phyloP scores from a whole-genome alignment of 2,113 vertebrate genomes.

The Bagarius yarrelli region DNA sequence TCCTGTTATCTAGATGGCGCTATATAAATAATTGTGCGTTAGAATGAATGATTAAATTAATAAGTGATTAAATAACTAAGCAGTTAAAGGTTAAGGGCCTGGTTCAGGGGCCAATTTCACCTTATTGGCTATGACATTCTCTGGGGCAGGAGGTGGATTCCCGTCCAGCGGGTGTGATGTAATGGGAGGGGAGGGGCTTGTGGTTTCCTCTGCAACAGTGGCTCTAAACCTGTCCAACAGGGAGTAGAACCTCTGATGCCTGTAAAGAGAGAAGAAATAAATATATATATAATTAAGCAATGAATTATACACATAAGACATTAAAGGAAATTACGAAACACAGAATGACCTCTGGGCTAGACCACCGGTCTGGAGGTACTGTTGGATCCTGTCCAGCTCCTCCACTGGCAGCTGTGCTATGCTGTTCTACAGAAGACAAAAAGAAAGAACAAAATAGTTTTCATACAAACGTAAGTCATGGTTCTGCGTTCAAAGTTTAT shows the following conservation, averaged over 20 bases:
- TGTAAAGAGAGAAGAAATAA: constrained; percentile 52
- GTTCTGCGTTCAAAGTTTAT: too few relatives aligned
- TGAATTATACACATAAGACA: background rate
- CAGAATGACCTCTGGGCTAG: constrained; percentile 83
- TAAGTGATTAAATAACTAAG: too few relatives aligned
- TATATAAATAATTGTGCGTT: too few relatives aligned
- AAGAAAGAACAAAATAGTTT: background rate
- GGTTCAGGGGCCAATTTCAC: constrained; percentile 62
- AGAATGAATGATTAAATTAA: too few relatives aligned
- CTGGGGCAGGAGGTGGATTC: constrained; percentile 77
- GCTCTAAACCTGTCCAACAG: constrained; percentile 95
- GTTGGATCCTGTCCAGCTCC: constrained; percentile 90
- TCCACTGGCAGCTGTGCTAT: constrained; percentile 87
- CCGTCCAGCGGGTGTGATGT: constrained; percentile 91
- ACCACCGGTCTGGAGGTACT: constrained; percentile 87
- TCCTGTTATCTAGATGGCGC: too few relatives aligned
- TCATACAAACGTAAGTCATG: background rate
- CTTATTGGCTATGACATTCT: constrained; percentile 82
- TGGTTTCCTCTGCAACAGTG: constrained; percentile 78
- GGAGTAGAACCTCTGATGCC: constrained; percentile 95
- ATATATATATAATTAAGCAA: background rate
- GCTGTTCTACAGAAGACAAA: constrained; percentile 80
- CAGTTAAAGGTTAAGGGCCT: too few relatives aligned
- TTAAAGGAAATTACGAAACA: background rate
- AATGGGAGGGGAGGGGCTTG: constrained; percentile 78